Base-by-base conservation (phyloP, 2,888 invertebrate species). In the Flexamia atlantica region DNA sequence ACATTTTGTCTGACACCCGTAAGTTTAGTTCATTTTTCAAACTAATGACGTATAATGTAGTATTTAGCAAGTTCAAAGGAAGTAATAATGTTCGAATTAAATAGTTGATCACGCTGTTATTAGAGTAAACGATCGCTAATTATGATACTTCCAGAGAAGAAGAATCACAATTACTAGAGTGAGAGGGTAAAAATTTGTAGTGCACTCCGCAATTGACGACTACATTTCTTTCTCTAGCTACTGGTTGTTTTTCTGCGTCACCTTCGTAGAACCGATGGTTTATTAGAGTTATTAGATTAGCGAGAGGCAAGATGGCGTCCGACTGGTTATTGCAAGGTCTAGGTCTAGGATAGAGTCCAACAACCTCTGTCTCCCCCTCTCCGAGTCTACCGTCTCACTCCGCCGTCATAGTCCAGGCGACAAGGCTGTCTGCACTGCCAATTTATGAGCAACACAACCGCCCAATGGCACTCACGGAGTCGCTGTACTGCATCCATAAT, bases 221-320 rank as follows among this genome's bases (percentile, higher is more conserved):
- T 28, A 7, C 42, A 9, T 28, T 30, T 28, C 64, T 30, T 28
- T 28, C 28, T 28, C 17, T 64, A 4, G 64, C 30, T 64, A 30
- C 17, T 72, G 68, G 42, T 36, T 12, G 40, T 40, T 76, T 76
- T 76, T 76, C 30, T 50, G 25, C 23, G 28, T 76, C 76, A 76
- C 76, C 76, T 76, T 76, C 76, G 76, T 40, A 76, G 76, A 76
- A 76, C 40, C 76, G 28, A 76, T 76, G 76, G 46, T 76, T 42
- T 76, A 76, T 76, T 76, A 76, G 76, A 76, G 76, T 76, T 76
- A 76, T 76, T 76, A 76, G 76, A 76, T 23, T 50, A 76, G 76
- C 46, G 12, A 14, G 70, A 12, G 9, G 28, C 76, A 76, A 76
- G 50, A 76, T 76, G 76, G 76, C 76, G 10, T 46, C 76, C 17